Conservation (phyloP, 2,797 vertebrate genomes). For the Cercopithecus hamlyni region DNA sequence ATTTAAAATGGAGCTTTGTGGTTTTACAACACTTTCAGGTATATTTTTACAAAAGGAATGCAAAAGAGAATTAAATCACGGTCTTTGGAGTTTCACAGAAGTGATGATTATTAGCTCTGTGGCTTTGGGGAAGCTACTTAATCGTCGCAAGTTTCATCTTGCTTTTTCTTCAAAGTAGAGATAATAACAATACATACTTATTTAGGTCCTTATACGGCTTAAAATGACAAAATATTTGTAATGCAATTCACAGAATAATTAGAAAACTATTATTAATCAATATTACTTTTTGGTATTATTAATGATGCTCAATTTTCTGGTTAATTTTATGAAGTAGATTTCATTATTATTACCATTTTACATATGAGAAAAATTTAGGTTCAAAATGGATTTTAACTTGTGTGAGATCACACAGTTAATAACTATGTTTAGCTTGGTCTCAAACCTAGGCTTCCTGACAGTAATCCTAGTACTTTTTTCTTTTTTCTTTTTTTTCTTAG, state of each 20-base stretch:
- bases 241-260: background rate
- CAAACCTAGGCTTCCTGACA: constrained; percentile 27
- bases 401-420: background rate
- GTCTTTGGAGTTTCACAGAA: background rate
- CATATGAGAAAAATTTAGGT: background rate
- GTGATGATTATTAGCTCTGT: background rate
- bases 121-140: background rate
- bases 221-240: background rate
- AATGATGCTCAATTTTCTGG: background rate
- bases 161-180: constrained; percentile 14
- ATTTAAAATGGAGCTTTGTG: background rate
- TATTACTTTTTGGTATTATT: constrained; percentile 31
- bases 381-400: background rate
- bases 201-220: background rate
- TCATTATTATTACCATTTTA: constrained; percentile 7
- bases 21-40: constrained; percentile 9
- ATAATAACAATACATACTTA: background rate
- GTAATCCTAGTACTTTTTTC: background rate
- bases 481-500: background rate
- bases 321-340: constrained; percentile 16
- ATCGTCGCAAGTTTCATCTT: constrained; percentile 17
- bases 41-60: background rate
- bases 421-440: background rate
- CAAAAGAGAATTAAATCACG: background rate
- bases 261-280: constrained; percentile 4